Base-by-base conservation (phyloP, 1,140 invertebrate genomes). In the Zeugodacus cucurbitae region DNA sequence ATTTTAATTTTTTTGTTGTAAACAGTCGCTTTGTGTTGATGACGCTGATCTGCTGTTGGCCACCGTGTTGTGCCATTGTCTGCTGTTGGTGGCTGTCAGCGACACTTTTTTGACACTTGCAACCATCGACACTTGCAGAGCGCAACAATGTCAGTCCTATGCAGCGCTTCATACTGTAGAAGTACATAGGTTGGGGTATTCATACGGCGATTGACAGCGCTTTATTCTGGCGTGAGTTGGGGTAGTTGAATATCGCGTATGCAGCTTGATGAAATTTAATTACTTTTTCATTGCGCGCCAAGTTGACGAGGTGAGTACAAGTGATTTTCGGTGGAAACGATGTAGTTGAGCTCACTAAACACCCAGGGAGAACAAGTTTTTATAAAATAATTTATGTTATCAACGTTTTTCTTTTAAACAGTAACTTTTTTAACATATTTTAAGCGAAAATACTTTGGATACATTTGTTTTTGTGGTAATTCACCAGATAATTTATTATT, bases 241-340 rank as follows among this genome's bases (percentile, higher is more conserved):
- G 37, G n/a, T 44, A 34, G 22, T 26, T 20, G 41, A 34, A 11
- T 82, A 41, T 48, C 44, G 74, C 70, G n/a, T 48, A 48, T 82
- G 41, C 4, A 54, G 74, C 10, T 82, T 90, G 91, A 86, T 91
- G 91, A 92, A 92, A 92, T 92, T 92, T 92, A 92, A 92, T 92
- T 92, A 92, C 91, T 92, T 92, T 92, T 92, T 91, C 91, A 92
- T 92, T 88, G 82, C 82, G 57, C 78, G 70, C 17, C 54, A 58
- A 58, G 70, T 29, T 32, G 58, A 7, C 3, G 32, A 26, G 34
- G 86, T 48, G 6, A 64, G 57, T 22, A 34, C 3, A 34, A 86
- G 44, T n/a, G n/a, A 14, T 57, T 57, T 48, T 22, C 22, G 17
- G 32, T 32, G 5, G 8, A 8, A 22, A 7, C 17, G 5, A 8